A percentile compares a stretch with the other conserved stretches of the same genome.
Conservation (phyloP, 2,888 invertebrate genomes). For the Pantelozetes paolii region DNA sequence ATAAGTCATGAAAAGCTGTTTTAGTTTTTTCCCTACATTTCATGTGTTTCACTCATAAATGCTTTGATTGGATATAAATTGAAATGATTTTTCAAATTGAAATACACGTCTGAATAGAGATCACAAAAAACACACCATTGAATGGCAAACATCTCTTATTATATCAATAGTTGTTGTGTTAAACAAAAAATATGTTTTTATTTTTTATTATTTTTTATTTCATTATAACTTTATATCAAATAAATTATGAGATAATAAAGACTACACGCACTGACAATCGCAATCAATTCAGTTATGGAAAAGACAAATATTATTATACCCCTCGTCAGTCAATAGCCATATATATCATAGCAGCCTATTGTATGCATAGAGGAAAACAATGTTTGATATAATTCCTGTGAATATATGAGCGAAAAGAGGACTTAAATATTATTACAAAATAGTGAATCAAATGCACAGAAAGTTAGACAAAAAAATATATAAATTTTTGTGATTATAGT, state of each 20-base stretch:
- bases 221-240: neutral
- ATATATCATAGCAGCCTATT: too few relatives aligned
- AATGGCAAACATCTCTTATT: neutral
- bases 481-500: constrained; percentile 12
- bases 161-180: too few relatives aligned
- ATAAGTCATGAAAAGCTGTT: neutral
- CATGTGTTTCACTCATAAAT: too few relatives aligned
- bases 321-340: neutral
- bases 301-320: neutral
- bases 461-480: neutral
- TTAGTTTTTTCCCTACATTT: neutral
- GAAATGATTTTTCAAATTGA: neutral
- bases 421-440: too few relatives aligned
- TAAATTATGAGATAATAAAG: neutral
- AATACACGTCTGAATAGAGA: neutral
- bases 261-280: constrained; percentile 9
- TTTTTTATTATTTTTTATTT: neutral
- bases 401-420: too few relatives aligned
- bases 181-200: neutral
- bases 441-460: neutral
- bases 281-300: neutral
- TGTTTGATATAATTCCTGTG: neutral
- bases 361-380: too few relatives aligned
- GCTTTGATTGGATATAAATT: neutral
- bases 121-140: neutral